These are phyloP conservation scores for Harpagifer antarcticus DNA, from an alignment of 2,797 vertebrate genomes.

Conservation along the genomic window DNA sequence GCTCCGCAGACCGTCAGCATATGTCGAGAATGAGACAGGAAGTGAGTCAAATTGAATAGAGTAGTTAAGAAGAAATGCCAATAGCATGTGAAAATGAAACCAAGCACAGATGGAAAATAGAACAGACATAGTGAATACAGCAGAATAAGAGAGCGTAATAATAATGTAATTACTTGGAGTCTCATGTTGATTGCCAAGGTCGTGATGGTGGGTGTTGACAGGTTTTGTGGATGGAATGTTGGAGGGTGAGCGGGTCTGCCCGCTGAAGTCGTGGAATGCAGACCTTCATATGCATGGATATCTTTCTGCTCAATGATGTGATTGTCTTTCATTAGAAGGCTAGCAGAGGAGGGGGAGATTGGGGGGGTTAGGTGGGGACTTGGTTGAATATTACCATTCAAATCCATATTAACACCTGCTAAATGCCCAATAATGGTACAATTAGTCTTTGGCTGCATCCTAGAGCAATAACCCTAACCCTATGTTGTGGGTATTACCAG, in stretches of 20 bases:
- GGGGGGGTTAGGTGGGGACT: neutral
- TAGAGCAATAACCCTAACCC: neutral
- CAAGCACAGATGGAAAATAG: neutral
- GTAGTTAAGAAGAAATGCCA: neutral
- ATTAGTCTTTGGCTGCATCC: neutral
- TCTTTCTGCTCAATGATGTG: slow-evolving; percentile 54
- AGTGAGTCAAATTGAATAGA: neutral
- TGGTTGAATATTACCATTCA: neutral
- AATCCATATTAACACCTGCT: slow-evolving; percentile 11
- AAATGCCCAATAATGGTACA: neutral
- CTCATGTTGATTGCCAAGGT: neutral
- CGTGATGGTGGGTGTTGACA: slow-evolving; percentile 12
- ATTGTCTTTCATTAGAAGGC: slow-evolving; percentile 48
- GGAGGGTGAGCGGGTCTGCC: slow-evolving; percentile 9
- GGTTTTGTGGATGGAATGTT: slow-evolving; percentile 36
- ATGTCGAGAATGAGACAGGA: neutral
- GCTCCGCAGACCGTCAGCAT: slow-evolving; percentile 1
- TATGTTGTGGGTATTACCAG: too few relatives aligned
- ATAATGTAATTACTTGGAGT: neutral
- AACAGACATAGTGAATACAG: neutral
- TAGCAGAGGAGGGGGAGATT: too few relatives aligned
- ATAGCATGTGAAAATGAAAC: neutral
- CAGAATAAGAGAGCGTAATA: neutral
- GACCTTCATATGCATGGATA: slow-evolving; percentile 38
- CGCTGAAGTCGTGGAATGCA: slow-evolving; percentile 56